A percentile compares a stretch with the other conserved stretches of the same genome.
Evolutionary conservation across 2,888 invertebrate genomes (phyloP).

Genomic region (Orchesella flavescens): DNA sequence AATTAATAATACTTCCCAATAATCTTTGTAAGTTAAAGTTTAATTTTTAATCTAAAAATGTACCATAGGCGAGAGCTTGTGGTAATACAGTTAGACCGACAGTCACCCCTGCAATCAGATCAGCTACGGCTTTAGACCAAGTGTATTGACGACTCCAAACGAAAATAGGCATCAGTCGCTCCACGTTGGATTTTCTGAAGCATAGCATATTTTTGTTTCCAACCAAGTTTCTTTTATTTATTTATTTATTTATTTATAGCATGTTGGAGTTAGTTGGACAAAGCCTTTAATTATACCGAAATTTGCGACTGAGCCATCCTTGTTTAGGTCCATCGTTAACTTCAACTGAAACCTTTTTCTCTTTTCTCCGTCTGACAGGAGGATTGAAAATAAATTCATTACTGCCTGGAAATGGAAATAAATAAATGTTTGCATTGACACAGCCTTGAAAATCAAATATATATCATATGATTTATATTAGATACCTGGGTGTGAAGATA

Average conservation of each 20-base stretch:
- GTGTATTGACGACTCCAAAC: conserved; percentile 67
- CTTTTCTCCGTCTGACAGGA: background rate
- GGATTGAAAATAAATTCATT: conserved; percentile 43
- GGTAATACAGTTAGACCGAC: conserved; percentile 67
- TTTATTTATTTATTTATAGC: background rate
- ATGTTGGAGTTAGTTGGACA: background rate
- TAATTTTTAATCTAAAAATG: too few species aligned
- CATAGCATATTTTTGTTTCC: background rate
- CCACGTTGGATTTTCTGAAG: conserved; percentile 57
- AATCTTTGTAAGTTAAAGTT: too few species aligned
- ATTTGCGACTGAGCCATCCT: conserved; percentile 52
- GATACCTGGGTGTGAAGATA: conserved; percentile 48
- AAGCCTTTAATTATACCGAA: too few species aligned
- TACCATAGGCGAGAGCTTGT: conserved; percentile 87
- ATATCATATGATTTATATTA: too few species aligned
- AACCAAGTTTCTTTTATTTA: background rate
- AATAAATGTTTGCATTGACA: too few species aligned
- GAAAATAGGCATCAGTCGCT: conserved; percentile 66
- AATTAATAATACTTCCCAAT: too few species aligned
- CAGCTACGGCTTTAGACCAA: conserved; percentile 55
- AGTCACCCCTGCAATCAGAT: conserved; percentile 65
- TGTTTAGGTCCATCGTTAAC: conserved; percentile 20
- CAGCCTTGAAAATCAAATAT: too few species aligned
- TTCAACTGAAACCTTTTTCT: conserved; percentile 6
- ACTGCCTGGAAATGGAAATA: conserved; percentile 43